Evolutionary conservation across 2,797 vertebrate species (phyloP).

Genomic region (Bradypus variegatus): DNA sequence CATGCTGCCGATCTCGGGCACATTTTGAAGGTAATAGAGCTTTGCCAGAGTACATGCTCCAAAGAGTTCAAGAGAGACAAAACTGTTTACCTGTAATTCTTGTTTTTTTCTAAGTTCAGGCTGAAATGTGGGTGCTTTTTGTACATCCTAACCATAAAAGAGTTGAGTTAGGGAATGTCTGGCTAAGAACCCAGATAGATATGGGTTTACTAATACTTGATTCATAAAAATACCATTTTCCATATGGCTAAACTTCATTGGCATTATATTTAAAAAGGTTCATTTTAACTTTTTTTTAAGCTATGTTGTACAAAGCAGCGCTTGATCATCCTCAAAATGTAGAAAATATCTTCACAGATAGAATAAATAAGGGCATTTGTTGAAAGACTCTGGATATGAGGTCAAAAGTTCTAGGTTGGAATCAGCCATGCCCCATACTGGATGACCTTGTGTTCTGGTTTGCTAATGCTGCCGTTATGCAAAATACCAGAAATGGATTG

Average conservation of each 20-base stretch:
- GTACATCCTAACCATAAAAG: neutral
- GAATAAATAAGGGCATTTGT: neutral
- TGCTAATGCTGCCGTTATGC: no score
- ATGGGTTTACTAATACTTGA: neutral
- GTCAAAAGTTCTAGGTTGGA: neutral
- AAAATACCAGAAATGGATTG: no score
- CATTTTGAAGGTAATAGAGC: neutral
- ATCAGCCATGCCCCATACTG: neutral
- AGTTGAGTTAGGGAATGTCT: neutral
- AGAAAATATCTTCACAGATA: neutral
- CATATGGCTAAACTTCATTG: neutral
- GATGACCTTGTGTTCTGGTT: neutral
- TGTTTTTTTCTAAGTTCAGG: neutral
- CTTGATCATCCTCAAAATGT: neutral
- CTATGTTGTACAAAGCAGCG: neutral
- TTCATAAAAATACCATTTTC: constrained; percentile 13
- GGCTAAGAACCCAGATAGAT: neutral
- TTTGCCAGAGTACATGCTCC: neutral
- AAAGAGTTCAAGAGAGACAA: neutral
- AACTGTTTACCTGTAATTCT: neutral
- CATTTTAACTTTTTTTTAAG: constrained; percentile 29
- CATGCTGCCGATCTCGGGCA: neutral
- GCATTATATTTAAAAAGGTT: constrained; percentile 17
- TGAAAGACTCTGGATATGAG: neutral
- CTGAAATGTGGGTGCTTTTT: neutral